These are phyloP conservation scores for Limnephilus lunatus DNA, from an alignment of 2,888 invertebrate species.

Conservation along the genomic window DNA sequence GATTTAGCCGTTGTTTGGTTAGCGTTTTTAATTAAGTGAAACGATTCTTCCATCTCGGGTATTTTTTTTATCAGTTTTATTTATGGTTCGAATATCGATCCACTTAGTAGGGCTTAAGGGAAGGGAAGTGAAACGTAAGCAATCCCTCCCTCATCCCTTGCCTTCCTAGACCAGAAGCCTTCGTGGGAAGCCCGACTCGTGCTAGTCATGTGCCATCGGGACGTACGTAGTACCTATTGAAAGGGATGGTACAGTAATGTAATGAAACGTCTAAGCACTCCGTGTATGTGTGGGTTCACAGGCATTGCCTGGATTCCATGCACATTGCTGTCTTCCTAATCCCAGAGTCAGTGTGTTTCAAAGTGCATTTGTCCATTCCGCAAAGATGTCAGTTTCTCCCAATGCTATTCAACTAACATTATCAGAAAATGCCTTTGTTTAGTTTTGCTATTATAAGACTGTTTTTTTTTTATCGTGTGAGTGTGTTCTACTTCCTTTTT, in stretches of 20 bases:
- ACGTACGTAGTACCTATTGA: background rate
- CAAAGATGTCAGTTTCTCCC: background rate
- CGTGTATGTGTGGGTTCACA: background rate
- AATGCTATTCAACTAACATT: background rate
- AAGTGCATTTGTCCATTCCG: background rate
- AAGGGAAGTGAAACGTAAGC: slow-evolving; percentile 32
- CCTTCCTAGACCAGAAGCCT: slow-evolving; percentile 11
- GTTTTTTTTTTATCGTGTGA: background rate
- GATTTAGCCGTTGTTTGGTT: background rate
- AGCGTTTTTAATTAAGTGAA: background rate
- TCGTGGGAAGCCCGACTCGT: slow-evolving; percentile 26
- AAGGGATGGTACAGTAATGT: background rate
- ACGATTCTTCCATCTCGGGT: background rate
- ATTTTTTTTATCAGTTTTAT: background rate
- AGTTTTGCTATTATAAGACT: background rate
- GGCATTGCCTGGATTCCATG: background rate
- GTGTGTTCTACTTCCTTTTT: background rate
- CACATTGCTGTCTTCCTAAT: slow-evolving; percentile 35
- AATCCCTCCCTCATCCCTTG: slow-evolving; percentile 14
- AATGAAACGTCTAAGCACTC: background rate
- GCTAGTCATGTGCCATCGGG: slow-evolving; percentile 7
- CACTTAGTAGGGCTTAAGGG: slow-evolving; percentile 25
- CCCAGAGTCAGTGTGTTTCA: background rate
- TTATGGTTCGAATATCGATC: slow-evolving; percentile 2
- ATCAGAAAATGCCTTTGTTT: background rate